phyloP scores from a whole-genome alignment of 2,113 vertebrate species.

The Motacilla alba region DNA sequence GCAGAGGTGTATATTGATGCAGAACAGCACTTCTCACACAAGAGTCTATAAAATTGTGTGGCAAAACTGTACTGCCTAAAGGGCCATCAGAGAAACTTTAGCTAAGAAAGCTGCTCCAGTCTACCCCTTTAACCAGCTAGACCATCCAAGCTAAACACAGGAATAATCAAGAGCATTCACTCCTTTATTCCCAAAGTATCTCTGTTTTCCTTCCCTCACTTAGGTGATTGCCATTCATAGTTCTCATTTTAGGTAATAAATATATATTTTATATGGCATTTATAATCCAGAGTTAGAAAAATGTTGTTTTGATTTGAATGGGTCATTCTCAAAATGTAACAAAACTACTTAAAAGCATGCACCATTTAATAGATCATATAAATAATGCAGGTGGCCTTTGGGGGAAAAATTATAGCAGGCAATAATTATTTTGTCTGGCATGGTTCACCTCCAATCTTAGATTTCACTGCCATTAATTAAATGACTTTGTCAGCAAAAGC shows the following conservation, averaged over 20 bases:
- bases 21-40: not conserved
- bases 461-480: slow-evolving; percentile 29
- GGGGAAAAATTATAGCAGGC: not conserved
- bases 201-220: not conserved
- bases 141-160: not conserved
- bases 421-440: slow-evolving; percentile 30
- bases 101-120: not conserved
- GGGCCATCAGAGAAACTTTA: not conserved
- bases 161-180: not conserved
- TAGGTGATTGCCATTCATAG: not conserved
- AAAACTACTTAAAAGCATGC: not conserved
- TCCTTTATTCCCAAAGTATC: not conserved
- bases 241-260: not conserved
- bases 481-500: not conserved
- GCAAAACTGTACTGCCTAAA: not conserved
- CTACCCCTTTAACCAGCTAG: not conserved
- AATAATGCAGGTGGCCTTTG: slow-evolving; percentile 17
- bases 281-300: slow-evolving; percentile 6
- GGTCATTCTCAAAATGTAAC: slow-evolving; percentile 3
- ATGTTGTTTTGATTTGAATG: not conserved
- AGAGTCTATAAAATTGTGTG: not conserved
- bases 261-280: slow-evolving; percentile 1
- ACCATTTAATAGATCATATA: slow-evolving; percentile 14
- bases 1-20: not conserved
- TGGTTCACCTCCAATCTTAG: slow-evolving; percentile 21